A percentile compares a stretch with the other conserved stretches of the same genome.
These are phyloP conservation scores for Agriotes lineatus DNA, from an alignment of 2,888 invertebrate species.

Conservation along the genomic window DNA sequence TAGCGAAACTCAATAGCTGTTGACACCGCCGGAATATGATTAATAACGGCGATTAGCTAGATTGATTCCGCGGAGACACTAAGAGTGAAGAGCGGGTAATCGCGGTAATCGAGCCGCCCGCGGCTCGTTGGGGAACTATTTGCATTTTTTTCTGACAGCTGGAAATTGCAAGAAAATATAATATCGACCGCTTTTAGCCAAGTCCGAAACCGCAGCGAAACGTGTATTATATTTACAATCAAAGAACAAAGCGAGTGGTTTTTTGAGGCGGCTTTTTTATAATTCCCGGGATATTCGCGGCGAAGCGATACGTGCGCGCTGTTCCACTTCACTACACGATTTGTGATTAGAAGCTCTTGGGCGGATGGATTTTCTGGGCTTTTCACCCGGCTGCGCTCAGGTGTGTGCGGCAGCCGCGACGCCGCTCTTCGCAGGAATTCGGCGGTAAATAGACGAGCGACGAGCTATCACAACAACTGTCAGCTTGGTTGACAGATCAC, in stretches of 20 bases:
- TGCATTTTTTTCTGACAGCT: constrained; percentile 15
- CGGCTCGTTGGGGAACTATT: constrained; percentile 12
- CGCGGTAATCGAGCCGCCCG: neutral
- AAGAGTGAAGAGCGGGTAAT: neutral
- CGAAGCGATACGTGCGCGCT: constrained; percentile 53
- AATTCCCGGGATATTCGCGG: constrained; percentile 49
- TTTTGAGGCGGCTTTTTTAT: constrained; percentile 50
- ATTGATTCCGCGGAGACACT: constrained; percentile 8
- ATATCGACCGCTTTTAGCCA: constrained; percentile 39
- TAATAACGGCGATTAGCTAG: constrained; percentile 8
- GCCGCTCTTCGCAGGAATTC: constrained; percentile 9
- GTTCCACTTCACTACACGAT: constrained; percentile 60
- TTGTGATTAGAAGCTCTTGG: constrained; percentile 52
- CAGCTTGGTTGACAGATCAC: constrained; percentile 34
- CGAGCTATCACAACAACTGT: constrained; percentile 30
- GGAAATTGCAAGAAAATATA: constrained; percentile 37
- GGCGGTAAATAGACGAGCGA: constrained; percentile 24
- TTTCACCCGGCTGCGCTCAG: constrained; percentile 19
- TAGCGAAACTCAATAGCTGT: neutral
- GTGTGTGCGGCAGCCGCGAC: neutral
- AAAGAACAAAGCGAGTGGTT: constrained; percentile 53
- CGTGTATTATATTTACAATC: constrained; percentile 60
- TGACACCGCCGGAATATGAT: neutral
- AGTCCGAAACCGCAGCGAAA: constrained; percentile 57
- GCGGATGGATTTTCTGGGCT: neutral